phyloP scores from a whole-genome alignment of 2,888 invertebrate genomes.

The Nebria salina region DNA sequence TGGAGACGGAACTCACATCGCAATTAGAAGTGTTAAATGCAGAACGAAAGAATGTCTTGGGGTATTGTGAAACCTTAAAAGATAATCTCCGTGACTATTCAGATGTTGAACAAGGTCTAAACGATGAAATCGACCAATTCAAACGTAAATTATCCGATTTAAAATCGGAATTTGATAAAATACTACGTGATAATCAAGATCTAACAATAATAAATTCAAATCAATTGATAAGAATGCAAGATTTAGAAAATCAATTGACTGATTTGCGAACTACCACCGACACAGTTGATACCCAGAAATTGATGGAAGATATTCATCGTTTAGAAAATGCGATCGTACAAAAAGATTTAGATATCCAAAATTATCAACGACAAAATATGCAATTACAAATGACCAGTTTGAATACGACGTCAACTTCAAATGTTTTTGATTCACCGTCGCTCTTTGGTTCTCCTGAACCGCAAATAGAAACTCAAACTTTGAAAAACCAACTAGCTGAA shows the following conservation, averaged over 20 bases:
- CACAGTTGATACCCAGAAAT: neutral
- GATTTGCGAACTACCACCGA: neutral
- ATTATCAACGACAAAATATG: slow-evolving; percentile 59
- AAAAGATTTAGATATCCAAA: slow-evolving; percentile 65
- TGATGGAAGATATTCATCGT: slow-evolving; percentile 26
- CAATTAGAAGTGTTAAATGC: slow-evolving; percentile 59
- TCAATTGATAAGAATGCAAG: slow-evolving; percentile 14
- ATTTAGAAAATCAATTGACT: slow-evolving; percentile 23
- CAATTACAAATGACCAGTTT: slow-evolving; percentile 57
- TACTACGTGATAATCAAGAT: slow-evolving; percentile 19
- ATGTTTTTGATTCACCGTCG: neutral
- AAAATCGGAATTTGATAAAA: slow-evolving; percentile 9
- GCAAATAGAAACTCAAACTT: neutral
- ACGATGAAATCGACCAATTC: slow-evolving; percentile 51
- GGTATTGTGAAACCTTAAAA: slow-evolving; percentile 60
- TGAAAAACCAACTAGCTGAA: slow-evolving; percentile 10
- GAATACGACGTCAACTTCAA: neutral
- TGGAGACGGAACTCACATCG: slow-evolving; percentile 64
- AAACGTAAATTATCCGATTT: slow-evolving; percentile 35
- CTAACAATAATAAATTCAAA: slow-evolving; percentile 8
- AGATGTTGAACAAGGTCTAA: slow-evolving; percentile 50
- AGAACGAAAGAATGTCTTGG: slow-evolving; percentile 57
- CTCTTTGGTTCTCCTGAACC: neutral
- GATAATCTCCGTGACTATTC: slow-evolving; percentile 59
- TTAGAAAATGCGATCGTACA: slow-evolving; percentile 54